phyloP scores from a whole-genome alignment of 2,797 vertebrate genomes.

The Gorsachius magnificus region DNA sequence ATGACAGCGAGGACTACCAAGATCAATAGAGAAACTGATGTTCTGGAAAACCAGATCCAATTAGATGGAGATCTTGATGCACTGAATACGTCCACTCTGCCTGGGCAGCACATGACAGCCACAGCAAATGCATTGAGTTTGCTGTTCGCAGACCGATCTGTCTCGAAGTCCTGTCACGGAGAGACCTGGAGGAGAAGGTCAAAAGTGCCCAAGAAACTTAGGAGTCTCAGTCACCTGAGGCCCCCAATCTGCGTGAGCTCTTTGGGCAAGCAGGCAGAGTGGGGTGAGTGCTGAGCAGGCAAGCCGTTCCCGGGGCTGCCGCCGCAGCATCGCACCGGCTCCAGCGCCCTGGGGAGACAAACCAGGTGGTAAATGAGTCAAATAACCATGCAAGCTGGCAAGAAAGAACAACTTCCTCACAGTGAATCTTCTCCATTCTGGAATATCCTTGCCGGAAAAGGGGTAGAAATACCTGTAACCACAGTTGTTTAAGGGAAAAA shows the following conservation, averaged over 20 bases:
- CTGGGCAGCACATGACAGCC: not conserved
- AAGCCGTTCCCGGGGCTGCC: not conserved
- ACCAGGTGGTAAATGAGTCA: not conserved
- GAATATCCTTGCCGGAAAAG: not conserved
- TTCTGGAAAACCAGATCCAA: conserved; percentile 15
- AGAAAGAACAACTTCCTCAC: not conserved
- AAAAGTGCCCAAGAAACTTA: not conserved
- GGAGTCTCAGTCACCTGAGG: not conserved
- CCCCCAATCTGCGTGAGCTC: not conserved
- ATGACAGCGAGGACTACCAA: not conserved
- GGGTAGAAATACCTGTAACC: not conserved
- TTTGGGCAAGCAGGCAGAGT: not conserved
- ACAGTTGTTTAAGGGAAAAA: not conserved
- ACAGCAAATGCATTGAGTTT: not conserved
- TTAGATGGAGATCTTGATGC: not conserved
- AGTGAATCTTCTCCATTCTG: not conserved
- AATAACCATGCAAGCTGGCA: not conserved
- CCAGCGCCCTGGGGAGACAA: not conserved
- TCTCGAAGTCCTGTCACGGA: not conserved
- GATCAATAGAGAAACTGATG: conserved; percentile 4
- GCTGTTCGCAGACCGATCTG: not conserved
- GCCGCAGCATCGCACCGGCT: not conserved
- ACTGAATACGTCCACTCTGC: not conserved
- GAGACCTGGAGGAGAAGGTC: not conserved
- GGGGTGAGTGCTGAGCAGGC: not conserved